phyloP scores from a whole-genome alignment of 2,888 invertebrate species.

The Agonopterix heracliana region DNA sequence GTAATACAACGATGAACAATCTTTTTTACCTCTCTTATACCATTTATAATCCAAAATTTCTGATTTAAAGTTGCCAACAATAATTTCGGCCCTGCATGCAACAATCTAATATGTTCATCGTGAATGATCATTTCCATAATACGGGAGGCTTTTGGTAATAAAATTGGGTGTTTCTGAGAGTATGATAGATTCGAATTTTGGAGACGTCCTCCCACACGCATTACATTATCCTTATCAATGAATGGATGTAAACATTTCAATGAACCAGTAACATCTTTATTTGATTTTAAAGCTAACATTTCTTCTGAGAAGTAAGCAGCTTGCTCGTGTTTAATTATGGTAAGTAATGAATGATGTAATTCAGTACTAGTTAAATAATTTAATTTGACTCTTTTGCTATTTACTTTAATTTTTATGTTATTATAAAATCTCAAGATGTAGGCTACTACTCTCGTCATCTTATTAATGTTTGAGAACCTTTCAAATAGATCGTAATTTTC shows the following conservation, averaged over 20 bases:
- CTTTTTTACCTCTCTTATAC: constrained; percentile 16
- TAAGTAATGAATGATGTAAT: constrained; percentile 4
- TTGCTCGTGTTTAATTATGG: not conserved
- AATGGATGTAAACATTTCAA: constrained; percentile 12
- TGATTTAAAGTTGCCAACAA: constrained; percentile 8
- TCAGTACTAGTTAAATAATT: constrained; percentile 2
- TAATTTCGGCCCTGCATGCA: constrained; percentile 13
- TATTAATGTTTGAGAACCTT: constrained; percentile 14
- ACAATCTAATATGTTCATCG: constrained; percentile 7
- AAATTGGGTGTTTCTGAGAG: constrained; percentile 12
- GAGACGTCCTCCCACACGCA: constrained; percentile 15
- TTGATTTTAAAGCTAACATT: not conserved
- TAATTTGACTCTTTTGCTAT: not conserved
- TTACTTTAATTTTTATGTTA: constrained; percentile 8
- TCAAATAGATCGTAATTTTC: not conserved
- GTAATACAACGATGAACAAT: constrained; percentile 14
- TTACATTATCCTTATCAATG: constrained; percentile 8
- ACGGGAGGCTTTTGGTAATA: constrained; percentile 11
- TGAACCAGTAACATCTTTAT: not conserved
- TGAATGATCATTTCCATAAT: constrained; percentile 13
- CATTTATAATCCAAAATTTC: constrained; percentile 15
- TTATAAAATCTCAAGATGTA: constrained; percentile 12
- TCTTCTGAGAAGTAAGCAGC: not conserved
- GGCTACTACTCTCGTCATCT: constrained; percentile 12
- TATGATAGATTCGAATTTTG: constrained; percentile 10